phyloP scores from a whole-genome alignment of 1,140 invertebrate species.

The Drosophila oshimai region DNA sequence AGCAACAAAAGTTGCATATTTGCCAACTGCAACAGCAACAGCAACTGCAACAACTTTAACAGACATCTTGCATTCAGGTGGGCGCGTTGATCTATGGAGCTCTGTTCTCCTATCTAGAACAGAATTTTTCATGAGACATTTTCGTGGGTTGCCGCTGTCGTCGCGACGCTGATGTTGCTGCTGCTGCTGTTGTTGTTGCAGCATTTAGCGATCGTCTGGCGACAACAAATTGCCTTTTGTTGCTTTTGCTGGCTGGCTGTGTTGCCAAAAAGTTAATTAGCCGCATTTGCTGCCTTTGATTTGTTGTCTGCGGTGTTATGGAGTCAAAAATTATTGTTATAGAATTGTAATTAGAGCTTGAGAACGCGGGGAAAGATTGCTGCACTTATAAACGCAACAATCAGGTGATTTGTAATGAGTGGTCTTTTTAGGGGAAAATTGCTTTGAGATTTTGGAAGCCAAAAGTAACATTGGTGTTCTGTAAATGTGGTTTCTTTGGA shows the following conservation, averaged over 20 bases:
- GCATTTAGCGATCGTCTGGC: slow-evolving; percentile 64
- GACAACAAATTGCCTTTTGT: slow-evolving; percentile 63
- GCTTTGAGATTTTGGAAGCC: neutral
- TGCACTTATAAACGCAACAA: slow-evolving; percentile 3
- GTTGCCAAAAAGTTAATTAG: slow-evolving; percentile 68
- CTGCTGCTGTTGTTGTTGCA: slow-evolving; percentile 27
- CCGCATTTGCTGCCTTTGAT: slow-evolving; percentile 72
- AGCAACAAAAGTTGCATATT: slow-evolving; percentile 31
- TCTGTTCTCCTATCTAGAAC: slow-evolving; percentile 68
- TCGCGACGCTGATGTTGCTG: slow-evolving; percentile 32
- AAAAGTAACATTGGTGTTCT: too few relatives aligned
- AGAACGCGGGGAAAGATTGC: slow-evolving; percentile 10
- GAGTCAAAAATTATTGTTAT: slow-evolving; percentile 24
- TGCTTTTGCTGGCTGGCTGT: slow-evolving; percentile 18
- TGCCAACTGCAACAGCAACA: slow-evolving; percentile 39
- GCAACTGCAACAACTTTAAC: slow-evolving; percentile 15
- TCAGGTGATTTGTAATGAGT: neutral
- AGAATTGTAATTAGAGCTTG: slow-evolving; percentile 32
- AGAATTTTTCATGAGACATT: slow-evolving; percentile 78
- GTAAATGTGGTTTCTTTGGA: too few relatives aligned
- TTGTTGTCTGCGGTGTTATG: slow-evolving; percentile 46
- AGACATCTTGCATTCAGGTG: slow-evolving; percentile 38
- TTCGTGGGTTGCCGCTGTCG: slow-evolving; percentile 59
- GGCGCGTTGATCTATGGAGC: slow-evolving; percentile 61
- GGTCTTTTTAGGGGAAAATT: neutral